Percentiles rank a stretch among this genome's conserved stretches.
These are phyloP conservation scores for Anoplius nigerrimus DNA, from an alignment of 2,888 invertebrate species.

Conservation along the genomic window DNA sequence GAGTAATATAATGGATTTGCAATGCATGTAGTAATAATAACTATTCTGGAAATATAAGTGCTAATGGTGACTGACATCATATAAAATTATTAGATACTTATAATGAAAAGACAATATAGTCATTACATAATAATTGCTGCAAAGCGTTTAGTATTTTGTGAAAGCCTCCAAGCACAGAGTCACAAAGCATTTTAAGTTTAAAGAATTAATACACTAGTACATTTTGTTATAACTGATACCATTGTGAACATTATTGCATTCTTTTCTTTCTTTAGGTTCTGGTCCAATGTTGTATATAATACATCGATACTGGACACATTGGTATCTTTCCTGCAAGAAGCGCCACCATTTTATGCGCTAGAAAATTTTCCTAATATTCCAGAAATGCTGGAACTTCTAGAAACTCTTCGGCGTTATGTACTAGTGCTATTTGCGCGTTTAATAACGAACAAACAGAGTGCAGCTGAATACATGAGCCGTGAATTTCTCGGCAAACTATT, in stretches of 20 bases:
- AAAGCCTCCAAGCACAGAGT: too few relatives aligned
- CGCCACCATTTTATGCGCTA: constrained; percentile 81
- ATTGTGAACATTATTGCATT: not conserved
- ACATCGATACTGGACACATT: constrained; percentile 80
- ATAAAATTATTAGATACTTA: too few relatives aligned
- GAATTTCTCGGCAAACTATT: constrained; percentile 82
- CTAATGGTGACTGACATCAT: too few relatives aligned
- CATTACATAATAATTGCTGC: too few relatives aligned
- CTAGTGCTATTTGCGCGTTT: constrained; percentile 86
- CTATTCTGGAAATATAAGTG: not conserved
- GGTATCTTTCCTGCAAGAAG: constrained; percentile 85
- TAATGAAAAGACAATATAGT: too few relatives aligned
- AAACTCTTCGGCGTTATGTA: constrained; percentile 78
- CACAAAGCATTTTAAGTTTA: not conserved
- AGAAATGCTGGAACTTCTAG: constrained; percentile 78
- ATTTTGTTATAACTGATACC: not conserved
- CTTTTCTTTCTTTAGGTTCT: constrained; percentile 77
- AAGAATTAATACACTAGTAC: not conserved
- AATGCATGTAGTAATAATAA: too few relatives aligned
- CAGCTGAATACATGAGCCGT: constrained; percentile 79
- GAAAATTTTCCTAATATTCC: constrained; percentile 73
- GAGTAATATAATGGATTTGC: not conserved
- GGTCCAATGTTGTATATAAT: constrained; percentile 84
- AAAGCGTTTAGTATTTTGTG: too few relatives aligned
- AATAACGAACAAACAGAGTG: constrained; percentile 83